Conservation (phyloP, 2,888 invertebrate species). For the Hypolimnas misippus region DNA sequence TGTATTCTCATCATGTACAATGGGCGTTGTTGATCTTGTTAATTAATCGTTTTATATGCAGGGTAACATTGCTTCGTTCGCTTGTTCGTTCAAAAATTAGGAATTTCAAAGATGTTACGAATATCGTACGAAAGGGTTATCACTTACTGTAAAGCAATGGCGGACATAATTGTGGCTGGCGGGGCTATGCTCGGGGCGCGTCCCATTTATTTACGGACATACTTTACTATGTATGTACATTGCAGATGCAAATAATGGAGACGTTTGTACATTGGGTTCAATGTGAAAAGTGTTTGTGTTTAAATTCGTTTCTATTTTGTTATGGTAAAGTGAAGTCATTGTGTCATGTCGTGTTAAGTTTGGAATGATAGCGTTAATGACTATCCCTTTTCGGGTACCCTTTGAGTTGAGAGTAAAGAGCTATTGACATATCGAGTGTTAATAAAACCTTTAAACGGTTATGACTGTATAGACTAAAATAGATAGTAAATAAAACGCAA, state of each 20-base stretch:
- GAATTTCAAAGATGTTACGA: constrained; percentile 14
- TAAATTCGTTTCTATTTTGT: background rate
- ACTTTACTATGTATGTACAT: constrained; percentile 26
- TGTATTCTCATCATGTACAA: constrained; percentile 60
- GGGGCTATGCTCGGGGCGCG: constrained; percentile 22
- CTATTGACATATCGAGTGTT: too few species aligned
- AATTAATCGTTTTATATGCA: constrained; percentile 79
- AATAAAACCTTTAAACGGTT: too few species aligned
- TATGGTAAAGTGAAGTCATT: background rate
- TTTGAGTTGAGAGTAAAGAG: too few species aligned
- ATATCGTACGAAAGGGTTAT: constrained; percentile 23
- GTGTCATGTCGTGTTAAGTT: background rate
- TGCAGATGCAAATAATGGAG: constrained; percentile 11
- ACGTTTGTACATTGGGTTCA: constrained; percentile 13
- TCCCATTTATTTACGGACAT: constrained; percentile 29
- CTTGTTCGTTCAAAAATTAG: constrained; percentile 9
- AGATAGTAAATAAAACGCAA: background rate
- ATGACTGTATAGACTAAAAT: too few species aligned
- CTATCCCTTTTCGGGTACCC: too few species aligned
- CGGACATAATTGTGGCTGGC: constrained; percentile 39
- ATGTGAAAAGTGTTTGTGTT: constrained; percentile 4
- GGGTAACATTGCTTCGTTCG: background rate
- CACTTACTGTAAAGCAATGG: constrained; percentile 30
- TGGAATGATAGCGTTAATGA: background rate
- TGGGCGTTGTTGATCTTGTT: constrained; percentile 74